Evolutionary conservation across 2,113 vertebrate genomes (phyloP).

Genomic region (Gavia stellata): DNA sequence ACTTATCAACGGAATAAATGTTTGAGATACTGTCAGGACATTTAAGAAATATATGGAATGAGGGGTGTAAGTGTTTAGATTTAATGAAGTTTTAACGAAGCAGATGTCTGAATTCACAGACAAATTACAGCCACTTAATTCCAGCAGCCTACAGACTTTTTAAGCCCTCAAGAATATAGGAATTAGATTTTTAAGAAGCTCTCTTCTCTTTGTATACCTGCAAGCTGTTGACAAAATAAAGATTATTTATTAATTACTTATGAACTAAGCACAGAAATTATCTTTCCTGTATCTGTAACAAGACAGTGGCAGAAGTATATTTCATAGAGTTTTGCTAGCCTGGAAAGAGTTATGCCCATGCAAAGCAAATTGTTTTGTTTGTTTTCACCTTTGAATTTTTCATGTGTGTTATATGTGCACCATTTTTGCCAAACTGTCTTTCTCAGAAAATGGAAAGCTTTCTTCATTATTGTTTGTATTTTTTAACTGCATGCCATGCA

Average conservation of each 20-base stretch:
- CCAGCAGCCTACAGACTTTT: background rate
- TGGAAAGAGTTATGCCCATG: background rate
- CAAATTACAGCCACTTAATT: background rate
- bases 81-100: slow-evolving; percentile 4
- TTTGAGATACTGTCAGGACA: background rate
- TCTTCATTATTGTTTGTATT: background rate
- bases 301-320: background rate
- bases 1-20: background rate
- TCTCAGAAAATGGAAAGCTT: background rate
- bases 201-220: background rate
- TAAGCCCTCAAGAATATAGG: background rate
- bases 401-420: background rate
- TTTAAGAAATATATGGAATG: background rate
- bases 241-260: background rate
- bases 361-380: background rate
- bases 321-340: background rate
- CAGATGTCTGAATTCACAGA: background rate
- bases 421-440: background rate
- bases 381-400: background rate
- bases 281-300: background rate
- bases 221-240: background rate
- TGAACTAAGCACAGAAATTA: background rate
- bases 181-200: background rate
- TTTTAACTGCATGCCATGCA: background rate
- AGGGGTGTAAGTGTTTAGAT: background rate